Percentiles rank a stretch among this genome's conserved stretches.
These are phyloP conservation scores for Diglossa brunneiventris DNA, from an alignment of 2,113 vertebrate genomes.

Conservation along the genomic window DNA sequence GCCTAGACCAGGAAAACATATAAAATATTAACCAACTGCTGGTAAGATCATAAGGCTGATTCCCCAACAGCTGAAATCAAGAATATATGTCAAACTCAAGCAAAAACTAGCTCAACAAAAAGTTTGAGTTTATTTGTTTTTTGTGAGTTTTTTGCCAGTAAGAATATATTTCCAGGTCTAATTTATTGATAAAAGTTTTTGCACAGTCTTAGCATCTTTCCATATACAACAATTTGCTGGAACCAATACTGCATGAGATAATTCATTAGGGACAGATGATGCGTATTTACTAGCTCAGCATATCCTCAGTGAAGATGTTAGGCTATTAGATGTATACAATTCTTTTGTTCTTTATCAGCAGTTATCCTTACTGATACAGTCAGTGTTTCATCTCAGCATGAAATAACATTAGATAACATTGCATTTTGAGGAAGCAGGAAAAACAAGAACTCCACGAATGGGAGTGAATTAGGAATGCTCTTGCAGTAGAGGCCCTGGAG, in stretches of 20 bases:
- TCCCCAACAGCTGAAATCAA: background rate
- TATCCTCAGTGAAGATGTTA: constrained; percentile 52
- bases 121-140: background rate
- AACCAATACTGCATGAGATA: constrained; percentile 51
- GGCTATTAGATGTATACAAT: constrained; percentile 54
- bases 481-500: constrained; percentile 24
- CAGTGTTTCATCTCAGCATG: constrained; percentile 70
- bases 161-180: background rate
- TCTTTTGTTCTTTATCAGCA: constrained; percentile 72
- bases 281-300: constrained; percentile 69
- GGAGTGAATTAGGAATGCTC: constrained; percentile 68
- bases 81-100: background rate
- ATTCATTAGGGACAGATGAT: constrained; percentile 58
- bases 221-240: constrained; percentile 17
- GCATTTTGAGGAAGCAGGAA: constrained; percentile 43
- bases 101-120: background rate
- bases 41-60: background rate
- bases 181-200: constrained; percentile 26
- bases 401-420: constrained; percentile 72
- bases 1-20: background rate
- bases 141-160: background rate
- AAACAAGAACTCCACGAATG: constrained; percentile 61
- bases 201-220: constrained; percentile 22
- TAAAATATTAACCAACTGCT: background rate
- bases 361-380: constrained; percentile 61